Conservation (phyloP, 2,113 vertebrate genomes). For the Amia ocellicauda region DNA sequence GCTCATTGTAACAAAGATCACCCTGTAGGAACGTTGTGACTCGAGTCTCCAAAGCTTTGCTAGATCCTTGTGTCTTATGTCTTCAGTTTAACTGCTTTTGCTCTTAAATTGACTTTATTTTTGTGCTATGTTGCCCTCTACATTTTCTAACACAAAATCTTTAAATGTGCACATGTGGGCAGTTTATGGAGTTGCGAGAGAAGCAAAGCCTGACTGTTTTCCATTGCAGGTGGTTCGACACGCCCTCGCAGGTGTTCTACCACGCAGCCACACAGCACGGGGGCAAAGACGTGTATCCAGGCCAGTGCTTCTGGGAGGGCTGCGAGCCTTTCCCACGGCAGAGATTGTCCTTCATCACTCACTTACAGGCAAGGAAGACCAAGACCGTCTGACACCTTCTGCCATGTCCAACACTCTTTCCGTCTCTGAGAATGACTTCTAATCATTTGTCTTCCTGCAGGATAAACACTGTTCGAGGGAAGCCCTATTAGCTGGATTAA, state of each 20-base stretch:
- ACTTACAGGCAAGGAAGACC: constrained; percentile 85
- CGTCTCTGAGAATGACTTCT: not conserved
- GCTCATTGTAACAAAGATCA: too few relatives aligned
- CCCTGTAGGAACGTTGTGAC: too few relatives aligned
- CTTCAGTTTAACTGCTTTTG: too few relatives aligned
- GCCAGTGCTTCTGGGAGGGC: constrained; percentile 93
- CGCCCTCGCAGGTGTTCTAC: constrained; percentile 96
- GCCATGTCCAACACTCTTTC: not conserved
- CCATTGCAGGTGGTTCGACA: constrained; percentile 89
- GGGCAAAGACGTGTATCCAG: constrained; percentile 86
- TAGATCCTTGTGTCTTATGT: too few relatives aligned
- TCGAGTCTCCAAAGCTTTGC: too few relatives aligned
- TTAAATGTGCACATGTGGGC: too few relatives aligned
- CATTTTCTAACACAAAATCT: too few relatives aligned
- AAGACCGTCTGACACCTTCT: not conserved
- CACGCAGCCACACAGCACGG: constrained; percentile 94
- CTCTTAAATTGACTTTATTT: too few relatives aligned
- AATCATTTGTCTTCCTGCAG: constrained; percentile 53
- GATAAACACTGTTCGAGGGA: constrained; percentile 99
- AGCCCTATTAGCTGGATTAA: constrained; percentile 89
- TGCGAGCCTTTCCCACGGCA: constrained; percentile 95
- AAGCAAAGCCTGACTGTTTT: not conserved
- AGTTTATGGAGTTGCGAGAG: not conserved
- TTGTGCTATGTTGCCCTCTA: too few relatives aligned
- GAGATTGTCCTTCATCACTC: constrained; percentile 97